Conservation (phyloP, 92 coral and sea anemone species). For the Metridium senile region DNA sequence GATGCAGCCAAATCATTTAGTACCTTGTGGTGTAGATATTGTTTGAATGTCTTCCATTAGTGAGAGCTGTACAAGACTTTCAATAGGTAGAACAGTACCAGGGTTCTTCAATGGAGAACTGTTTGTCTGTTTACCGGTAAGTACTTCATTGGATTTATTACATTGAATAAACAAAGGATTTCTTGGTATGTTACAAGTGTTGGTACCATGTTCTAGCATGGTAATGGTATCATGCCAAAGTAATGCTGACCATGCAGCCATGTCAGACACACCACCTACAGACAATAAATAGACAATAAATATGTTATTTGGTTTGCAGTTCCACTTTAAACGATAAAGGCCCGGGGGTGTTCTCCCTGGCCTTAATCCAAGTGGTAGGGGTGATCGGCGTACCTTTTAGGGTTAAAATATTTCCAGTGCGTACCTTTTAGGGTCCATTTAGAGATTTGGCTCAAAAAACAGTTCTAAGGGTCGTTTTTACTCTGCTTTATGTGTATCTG, state of each 20-base stretch:
- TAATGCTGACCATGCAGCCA: constrained; percentile 95
- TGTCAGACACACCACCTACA: constrained; percentile 90
- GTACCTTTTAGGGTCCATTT: too few relatives aligned
- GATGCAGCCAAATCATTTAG: too few relatives aligned
- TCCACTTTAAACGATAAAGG: too few relatives aligned
- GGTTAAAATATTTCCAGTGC: too few relatives aligned
- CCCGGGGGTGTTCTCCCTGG: too few relatives aligned
- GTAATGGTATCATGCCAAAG: constrained; percentile 86
- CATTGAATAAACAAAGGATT: constrained; percentile 85
- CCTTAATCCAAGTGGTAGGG: too few relatives aligned
- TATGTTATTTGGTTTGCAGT: too few relatives aligned
- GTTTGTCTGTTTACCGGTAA: background rate
- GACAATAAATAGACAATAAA: too few relatives aligned
- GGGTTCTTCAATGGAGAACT: constrained; percentile 52
- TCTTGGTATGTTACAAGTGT: constrained; percentile 66
- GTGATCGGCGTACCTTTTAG: too few relatives aligned
- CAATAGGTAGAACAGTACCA: constrained; percentile 44
- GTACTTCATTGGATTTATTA: constrained; percentile 41
- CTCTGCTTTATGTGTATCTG: too few relatives aligned
- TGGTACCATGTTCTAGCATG: constrained; percentile 91
- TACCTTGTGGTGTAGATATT: constrained; percentile 58
- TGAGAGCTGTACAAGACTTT: constrained; percentile 26
- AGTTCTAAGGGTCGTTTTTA: too few relatives aligned
- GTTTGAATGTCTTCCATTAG: constrained; percentile 44
- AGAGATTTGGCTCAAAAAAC: too few relatives aligned